Conservation (phyloP, 2,113 vertebrate species). For the Microtus ochrogaster region DNA sequence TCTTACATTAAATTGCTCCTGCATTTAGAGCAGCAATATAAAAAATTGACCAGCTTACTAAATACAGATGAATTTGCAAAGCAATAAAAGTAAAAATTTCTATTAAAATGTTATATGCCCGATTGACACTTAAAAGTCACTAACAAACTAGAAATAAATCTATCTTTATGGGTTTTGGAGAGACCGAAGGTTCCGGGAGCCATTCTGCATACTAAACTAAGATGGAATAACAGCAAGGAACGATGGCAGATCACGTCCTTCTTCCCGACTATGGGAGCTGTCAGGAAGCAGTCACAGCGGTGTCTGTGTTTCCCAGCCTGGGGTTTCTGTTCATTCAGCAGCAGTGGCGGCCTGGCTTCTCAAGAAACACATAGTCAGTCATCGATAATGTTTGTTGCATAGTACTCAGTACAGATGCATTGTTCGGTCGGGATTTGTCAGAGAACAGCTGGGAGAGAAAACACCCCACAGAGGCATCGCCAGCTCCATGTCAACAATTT, state of each 20-base stretch:
- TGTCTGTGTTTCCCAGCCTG: constrained; percentile 36
- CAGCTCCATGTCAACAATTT: constrained; percentile 94
- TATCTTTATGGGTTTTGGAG: constrained; percentile 70
- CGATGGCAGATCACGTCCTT: constrained; percentile 63
- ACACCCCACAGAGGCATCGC: constrained; percentile 96
- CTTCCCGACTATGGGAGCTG: constrained; percentile 83
- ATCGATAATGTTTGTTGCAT: constrained; percentile 93
- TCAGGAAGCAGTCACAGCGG: neutral
- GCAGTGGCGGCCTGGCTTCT: constrained; percentile 94
- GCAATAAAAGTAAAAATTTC: constrained; percentile 69
- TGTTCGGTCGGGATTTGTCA: constrained; percentile 90
- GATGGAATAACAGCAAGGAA: constrained; percentile 75
- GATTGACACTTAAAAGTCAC: constrained; percentile 66
- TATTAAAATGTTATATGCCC: neutral
- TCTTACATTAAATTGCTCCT: constrained; percentile 67
- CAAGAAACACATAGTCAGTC: constrained; percentile 94
- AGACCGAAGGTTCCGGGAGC: constrained; percentile 74
- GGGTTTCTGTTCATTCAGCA: constrained; percentile 83
- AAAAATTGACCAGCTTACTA: constrained; percentile 64
- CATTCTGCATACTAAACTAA: constrained; percentile 78
- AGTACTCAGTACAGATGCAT: constrained; percentile 94
- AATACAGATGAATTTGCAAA: constrained; percentile 60
- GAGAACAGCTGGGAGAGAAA: constrained; percentile 92
- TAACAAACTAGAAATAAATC: constrained; percentile 72
- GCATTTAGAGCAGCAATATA: constrained; percentile 80